Base-by-base conservation (phyloP, 1,140 invertebrate species). In the Brachionus manjavacas region DNA sequence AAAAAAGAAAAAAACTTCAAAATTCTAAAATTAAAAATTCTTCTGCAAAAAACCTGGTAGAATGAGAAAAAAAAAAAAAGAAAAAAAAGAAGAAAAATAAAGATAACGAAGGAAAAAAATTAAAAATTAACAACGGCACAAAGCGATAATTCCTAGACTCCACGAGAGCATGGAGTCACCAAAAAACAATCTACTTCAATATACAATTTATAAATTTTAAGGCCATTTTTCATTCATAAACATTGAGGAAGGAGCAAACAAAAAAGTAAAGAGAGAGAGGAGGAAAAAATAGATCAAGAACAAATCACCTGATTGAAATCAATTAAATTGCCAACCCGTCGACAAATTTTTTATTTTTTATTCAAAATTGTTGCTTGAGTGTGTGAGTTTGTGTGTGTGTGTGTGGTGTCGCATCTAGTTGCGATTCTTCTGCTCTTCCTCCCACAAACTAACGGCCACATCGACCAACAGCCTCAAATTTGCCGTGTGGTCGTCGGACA, bases 391-490 rank as follows among this genome's bases (percentile, higher is more conserved):
- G n/a, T n/a, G n/a, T n/a, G n/a, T n/a, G n/a, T n/a, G n/a, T n/a
- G n/a, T n/a, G n/a, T n/a, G n/a, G n/a, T n/a, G n/a, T n/a, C n/a
- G n/a, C n/a, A n/a, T n/a, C 39, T 46, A 76, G 46, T 76, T 76
- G 23, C 72, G 43, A 31, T 76, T 76, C 49, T 49, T 46, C 14
- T 76, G 72, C 41, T 81, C 35, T 43, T 81, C 79, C 35, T 81
- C 79, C 52, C 52, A 68, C 11, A 81, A 16, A 64, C 79, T 46
- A 35, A 81, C 79, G 14, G 79, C 79, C 16, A 81, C 79, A 4
- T 81, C 79, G 20, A 81, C 79, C 31, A 81, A 43, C 23, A 81
- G 52, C 35, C 79, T 39, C 23, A 81, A 64, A 68, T 81, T 81
- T 4, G 79, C 79, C 0, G 52, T 81, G n/a, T 81, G 35, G 3